Evolutionary conservation across 2,113 vertebrate genomes (phyloP), one percentile per base, ranked within the genome.

Genomic region (Etheostoma cragini): DNA sequence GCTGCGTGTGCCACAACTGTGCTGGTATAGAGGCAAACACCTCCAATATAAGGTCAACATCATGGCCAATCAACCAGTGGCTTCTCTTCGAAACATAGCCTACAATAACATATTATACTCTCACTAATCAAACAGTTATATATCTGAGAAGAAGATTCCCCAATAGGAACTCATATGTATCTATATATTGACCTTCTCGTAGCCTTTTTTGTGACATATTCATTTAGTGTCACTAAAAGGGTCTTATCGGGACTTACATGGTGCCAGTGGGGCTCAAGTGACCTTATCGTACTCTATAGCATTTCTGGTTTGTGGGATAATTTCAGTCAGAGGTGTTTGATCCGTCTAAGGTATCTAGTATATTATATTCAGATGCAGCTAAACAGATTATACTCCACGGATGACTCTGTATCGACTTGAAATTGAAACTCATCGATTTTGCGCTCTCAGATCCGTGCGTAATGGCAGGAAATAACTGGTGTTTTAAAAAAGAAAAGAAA

Each of bases 401-500:
- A 3, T 66, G 21, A 21, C 11, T 47, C 16, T 42, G 38, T 42
- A 42, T 42, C 8, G 17, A 24, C 0, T 38, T 24, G 7, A 2
- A 61, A 19, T 26, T 7, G 4, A 21, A 69, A 6, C 10, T n/a
- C 5, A 16, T 63, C 13, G 14, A 26, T 3, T 46, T 8, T 74
- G 84, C 80, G 76, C 72, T 1, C 45, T 38, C 42, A 24, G 24
- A 60, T 71, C 72, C 35, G 52, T 86, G 87, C 87, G 87, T 87
- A 92, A 86, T 58, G 78, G 80, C 5, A 21, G 80, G 11, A 38
- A 52, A 57, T 45, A 16, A 1, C 38, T 30, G 26, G 1, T 53
- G n/a, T 68, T 15, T 50, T 30, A 3, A 3, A 54, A 30, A 57
- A 15, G 4, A 49, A 24, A 65, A 26, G 1, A 3, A 64, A 60